Percentiles rank a stretch among this genome's conserved stretches.
phyloP scores from a whole-genome alignment of 1,140 invertebrate genomes.

The Anoplophora glabripennis region DNA sequence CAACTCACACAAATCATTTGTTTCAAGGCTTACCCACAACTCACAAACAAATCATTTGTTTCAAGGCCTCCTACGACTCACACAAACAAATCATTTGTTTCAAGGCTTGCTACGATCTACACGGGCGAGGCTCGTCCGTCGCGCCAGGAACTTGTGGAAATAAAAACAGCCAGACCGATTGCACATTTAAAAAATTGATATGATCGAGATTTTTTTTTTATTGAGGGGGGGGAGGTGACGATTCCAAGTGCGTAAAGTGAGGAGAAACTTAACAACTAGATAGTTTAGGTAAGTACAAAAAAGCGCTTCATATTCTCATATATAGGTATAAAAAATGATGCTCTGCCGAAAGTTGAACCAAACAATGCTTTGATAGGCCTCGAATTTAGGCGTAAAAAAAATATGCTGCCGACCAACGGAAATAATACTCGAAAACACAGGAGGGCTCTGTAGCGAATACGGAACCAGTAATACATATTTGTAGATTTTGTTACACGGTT shows the following conservation, averaged over 20 bases:
- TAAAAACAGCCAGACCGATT: slow-evolving; percentile 29
- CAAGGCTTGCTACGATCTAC: too few species aligned
- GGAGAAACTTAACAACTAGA: slow-evolving; percentile 25
- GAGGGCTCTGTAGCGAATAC: too few species aligned
- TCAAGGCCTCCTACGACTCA: too few species aligned
- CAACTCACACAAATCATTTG: too few species aligned
- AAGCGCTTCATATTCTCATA: slow-evolving; percentile 1
- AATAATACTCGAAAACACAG: too few species aligned
- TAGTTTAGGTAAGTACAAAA: slow-evolving; percentile 33
- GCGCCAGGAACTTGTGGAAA: not conserved
- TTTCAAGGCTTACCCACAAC: too few species aligned
- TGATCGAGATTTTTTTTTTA: slow-evolving; percentile 27
- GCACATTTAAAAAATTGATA: slow-evolving; percentile 36
- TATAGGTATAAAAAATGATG: not conserved
- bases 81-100: too few species aligned
- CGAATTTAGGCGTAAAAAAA: slow-evolving; percentile 2
- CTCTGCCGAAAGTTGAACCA: not conserved
- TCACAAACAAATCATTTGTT: too few species aligned
- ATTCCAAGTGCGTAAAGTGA: slow-evolving; percentile 15
- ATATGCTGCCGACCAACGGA: not conserved
- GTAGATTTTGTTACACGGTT: too few species aligned
- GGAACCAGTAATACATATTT: too few species aligned
- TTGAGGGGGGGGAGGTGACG: slow-evolving; percentile 19
- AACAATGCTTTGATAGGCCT: slow-evolving; percentile 5
- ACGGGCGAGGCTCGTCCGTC: too few species aligned